These are phyloP conservation scores for Cirrhinus mrigala DNA, from an alignment of 2,797 vertebrate genomes.

Conservation along the genomic window DNA sequence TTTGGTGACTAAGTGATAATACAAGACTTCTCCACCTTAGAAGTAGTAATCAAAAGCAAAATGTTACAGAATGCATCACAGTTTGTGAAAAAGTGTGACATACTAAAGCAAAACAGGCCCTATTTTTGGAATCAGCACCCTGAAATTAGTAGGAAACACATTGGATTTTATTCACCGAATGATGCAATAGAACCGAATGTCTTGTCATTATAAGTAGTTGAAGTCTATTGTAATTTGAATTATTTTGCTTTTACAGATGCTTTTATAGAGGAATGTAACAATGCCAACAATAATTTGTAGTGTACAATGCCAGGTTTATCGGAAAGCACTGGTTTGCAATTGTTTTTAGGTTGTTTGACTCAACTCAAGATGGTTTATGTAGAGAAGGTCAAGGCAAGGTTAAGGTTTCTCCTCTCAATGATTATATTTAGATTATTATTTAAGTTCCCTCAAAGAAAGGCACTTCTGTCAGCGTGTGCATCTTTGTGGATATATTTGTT, in stretches of 20 bases:
- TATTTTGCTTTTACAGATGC: not conserved
- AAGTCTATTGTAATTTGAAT: not conserved
- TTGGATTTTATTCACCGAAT: not conserved
- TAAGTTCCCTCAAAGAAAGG: not conserved
- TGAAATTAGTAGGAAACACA: not conserved
- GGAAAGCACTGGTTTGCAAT: not conserved
- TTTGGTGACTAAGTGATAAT: too few species aligned
- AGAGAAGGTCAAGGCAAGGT: not conserved
- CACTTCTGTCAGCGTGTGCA: not conserved
- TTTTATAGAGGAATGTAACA: not conserved
- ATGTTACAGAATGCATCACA: not conserved
- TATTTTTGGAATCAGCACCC: not conserved
- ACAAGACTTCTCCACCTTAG: too few species aligned
- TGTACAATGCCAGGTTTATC: not conserved
- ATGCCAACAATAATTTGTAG: not conserved
- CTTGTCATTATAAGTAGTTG: too few species aligned
- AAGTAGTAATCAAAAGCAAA: too few species aligned
- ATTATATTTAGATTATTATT: not conserved
- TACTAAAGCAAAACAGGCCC: not conserved
- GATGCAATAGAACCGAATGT: not conserved
- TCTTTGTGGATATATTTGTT: not conserved
- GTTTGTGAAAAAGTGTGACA: not conserved
- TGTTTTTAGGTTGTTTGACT: not conserved
- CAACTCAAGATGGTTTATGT: not conserved
- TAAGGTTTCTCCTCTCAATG: not conserved